These are phyloP conservation scores for Aphelenchoides besseyi DNA, from an alignment of 1,140 invertebrate species.

Conservation along the genomic window DNA sequence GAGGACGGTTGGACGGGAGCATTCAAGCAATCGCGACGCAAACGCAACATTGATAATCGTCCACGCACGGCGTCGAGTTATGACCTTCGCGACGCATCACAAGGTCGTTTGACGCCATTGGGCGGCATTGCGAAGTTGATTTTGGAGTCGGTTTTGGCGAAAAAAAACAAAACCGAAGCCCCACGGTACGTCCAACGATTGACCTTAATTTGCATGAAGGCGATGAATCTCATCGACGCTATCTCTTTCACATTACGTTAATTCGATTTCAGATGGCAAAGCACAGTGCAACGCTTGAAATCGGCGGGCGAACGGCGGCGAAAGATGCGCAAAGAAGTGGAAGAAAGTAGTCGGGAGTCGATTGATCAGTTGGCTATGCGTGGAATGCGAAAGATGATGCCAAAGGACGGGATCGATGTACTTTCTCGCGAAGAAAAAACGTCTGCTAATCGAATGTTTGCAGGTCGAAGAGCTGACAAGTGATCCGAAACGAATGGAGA, in stretches of 20 bases:
- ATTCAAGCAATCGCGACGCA: background rate
- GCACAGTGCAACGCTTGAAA: conserved; percentile 29
- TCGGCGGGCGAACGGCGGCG: conserved; percentile 24
- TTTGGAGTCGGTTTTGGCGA: conserved; percentile 2
- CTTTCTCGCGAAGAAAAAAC: background rate
- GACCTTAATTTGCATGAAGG: background rate
- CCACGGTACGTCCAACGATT: background rate
- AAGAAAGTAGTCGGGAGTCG: conserved; percentile 40
- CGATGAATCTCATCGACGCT: too few relatives aligned
- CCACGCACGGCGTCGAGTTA: background rate
- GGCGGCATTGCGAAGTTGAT: conserved; percentile 10
- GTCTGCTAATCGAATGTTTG: background rate
- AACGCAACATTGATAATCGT: background rate
- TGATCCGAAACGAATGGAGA: background rate
- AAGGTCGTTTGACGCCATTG: conserved; percentile 15
- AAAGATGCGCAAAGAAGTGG: conserved; percentile 30
- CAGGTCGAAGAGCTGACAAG: conserved; percentile 6
- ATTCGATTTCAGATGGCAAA: conserved; percentile 45
- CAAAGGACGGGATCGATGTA: background rate
- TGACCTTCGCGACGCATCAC: background rate
- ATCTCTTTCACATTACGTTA: background rate
- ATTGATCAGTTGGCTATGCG: conserved; percentile 40
- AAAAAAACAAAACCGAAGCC: conserved; percentile 18
- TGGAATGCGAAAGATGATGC: conserved; percentile 25
- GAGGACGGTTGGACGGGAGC: background rate